Base-by-base conservation (phyloP, 2,888 invertebrate genomes). In the Lathronympha strigana region DNA sequence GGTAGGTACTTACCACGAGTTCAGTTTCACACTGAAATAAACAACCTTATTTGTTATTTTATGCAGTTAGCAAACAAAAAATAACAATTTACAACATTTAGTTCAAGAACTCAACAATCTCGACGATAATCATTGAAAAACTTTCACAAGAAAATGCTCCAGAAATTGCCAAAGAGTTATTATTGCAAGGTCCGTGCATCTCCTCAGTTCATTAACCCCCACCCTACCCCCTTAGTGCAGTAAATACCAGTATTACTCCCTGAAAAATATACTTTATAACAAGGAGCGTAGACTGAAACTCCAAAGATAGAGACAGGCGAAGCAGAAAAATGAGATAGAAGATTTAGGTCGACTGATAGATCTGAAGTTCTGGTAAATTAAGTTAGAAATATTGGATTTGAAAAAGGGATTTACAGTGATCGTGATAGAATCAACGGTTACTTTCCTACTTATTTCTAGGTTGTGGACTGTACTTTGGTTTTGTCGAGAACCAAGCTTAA, bases 141-240 rank as follows among this genome's bases (percentile, higher is more conserved):
- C 36, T 53, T 53, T 36, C 36, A n/a, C 40, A 15, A 58, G 33
- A 40, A 49, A 49, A 25, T 25, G 9, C 43, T 23, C 19, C 25
- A 40, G 31, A 50, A 31, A 40, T 23, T 58, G 11, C 47, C 21
- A 33, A 21, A 28, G 63, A 69, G 71, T 87, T 88, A 89, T 86
- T 82, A 83, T 84, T 81, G 80, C 78, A 77, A 77, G 77, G 80
- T 80, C 80, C 80, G 81, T 76, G 76, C 80, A 75, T 83, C 87
- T 81, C 83, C 73, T 77, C 73, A 80, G 83, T 88, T 89, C 88
- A 88, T 89, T 88, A 86, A 84, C 85, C 87, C 71, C 74, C 62
- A 71, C 69, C 78, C 71, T 66, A 73, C 72, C 70, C 68, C 69
- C 70, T 66, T 66, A 57, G 4, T 63, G 55, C 55, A 64, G 53